Base-by-base conservation (phyloP, 2,113 vertebrate species). In the Ammodytes dubius region DNA sequence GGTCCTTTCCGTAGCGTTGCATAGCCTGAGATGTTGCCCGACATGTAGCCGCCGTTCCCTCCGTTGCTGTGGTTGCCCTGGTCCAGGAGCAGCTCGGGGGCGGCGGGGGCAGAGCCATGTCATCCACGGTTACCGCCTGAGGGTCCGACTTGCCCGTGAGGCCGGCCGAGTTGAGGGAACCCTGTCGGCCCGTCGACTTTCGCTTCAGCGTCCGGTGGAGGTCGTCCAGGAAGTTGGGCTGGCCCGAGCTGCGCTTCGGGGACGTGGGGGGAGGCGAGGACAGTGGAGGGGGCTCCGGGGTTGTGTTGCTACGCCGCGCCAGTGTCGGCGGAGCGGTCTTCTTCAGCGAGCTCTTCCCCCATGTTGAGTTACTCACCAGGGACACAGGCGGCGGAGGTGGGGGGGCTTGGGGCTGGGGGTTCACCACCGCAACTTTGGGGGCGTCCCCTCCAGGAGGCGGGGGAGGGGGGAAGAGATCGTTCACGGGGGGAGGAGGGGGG, bases 171-270 rank as follows among this genome's bases (percentile, higher is more conserved):
- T 95, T 95, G 0, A 97, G 93, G 0, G 97, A 97, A 83, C 97
- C 95, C 0, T 98, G 98, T 63, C 97, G 95, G 1, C 96, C 97
- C 89, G 97, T 95, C 63, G 98, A 99, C 92, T 99, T 99, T 67
- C 97, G 95, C 72, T 97, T 97, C 87, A 99, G 95, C 6, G 98
- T 99, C 96, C 96, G 95, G 93, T 97, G 95, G 79, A 99, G 97
- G 89, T 99, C 98, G 0, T 97, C 97, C 87, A 99, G 89, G 92
- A 99, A 99, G 7, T 97, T 97, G 1, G 97, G 97, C 92, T 97
- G 97, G 75, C 97, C 96, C 68, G 97, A 95, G 94, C 96, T 91
- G 64, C 97, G 93, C 80, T 99, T 98, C 15, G 98, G 97, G 3
- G 98, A 99, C 17, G 97, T 96, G 91, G 97, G 97, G 67, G 95